Conservation (phyloP, 53 echinoderm and acorn worm species). For the Temnopleurus reevesii region DNA sequence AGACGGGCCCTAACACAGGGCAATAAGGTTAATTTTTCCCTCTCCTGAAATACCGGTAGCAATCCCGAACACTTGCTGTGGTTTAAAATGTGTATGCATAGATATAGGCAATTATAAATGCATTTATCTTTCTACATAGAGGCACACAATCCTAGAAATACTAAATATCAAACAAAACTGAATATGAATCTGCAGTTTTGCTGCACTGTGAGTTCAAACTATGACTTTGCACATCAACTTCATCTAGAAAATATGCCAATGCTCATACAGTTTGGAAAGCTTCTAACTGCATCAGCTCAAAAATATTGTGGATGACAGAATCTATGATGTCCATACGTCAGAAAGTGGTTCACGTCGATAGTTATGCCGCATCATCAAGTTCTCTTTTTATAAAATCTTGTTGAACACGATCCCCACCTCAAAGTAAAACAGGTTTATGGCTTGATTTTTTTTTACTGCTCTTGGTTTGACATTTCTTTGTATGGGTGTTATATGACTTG, state of each 20-base stretch:
- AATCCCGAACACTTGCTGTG: no score
- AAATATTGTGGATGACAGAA: neutral
- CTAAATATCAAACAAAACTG: neutral
- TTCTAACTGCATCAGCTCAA: neutral
- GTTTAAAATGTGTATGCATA: no score
- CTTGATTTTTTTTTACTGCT: neutral
- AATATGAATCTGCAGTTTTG: constrained; percentile 4
- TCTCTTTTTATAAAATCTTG: no score
- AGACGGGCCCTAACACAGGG: no score
- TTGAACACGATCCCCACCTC: no score
- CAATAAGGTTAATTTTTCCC: no score
- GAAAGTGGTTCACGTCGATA: neutral
- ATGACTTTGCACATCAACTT: neutral
- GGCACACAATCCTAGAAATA: neutral
- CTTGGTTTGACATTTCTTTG: neutral
- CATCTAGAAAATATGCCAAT: neutral
- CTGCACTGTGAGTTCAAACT: neutral
- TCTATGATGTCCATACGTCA: neutral
- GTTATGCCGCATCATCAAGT: neutral
- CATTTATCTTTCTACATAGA: no score
- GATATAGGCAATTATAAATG: no score
- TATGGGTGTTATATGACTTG: neutral
- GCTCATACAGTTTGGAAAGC: neutral
- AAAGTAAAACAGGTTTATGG: neutral
- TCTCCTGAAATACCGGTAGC: no score